Base-by-base conservation (phyloP, 2,113 vertebrate species). In the Lontra canadensis region DNA sequence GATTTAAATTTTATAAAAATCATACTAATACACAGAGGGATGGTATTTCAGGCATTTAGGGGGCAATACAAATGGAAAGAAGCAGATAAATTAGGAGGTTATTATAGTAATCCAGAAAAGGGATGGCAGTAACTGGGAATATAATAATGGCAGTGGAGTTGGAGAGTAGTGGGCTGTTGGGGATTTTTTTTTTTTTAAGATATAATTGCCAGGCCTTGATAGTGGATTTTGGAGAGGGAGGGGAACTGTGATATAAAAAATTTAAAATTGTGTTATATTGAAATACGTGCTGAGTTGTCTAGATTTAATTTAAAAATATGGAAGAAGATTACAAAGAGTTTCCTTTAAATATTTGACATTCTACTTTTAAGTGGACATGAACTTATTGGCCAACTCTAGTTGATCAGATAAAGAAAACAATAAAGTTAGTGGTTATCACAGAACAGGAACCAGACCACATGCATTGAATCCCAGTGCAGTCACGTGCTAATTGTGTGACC, bases 231-330 rank as follows among this genome's bases (percentile, higher is more conserved):
- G 36, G 47, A 90, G 44, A 94, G 36, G 34, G 42, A 83, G n/a
- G 47, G 52, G 6, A 93, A 42, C 1, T 59, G n/a, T 96, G 34
- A 93, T n/a, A 65, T 61, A 65, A 88, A 96, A 87, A 84, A 39
- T 63, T 3, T 86, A 86, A 95, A 96, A 86, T 55, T 69, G 25
- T 87, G 52, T 25, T 55, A 83, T 73, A 49, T 47, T 95, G 47
- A 95, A 89, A 94, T 80, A 90, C 52, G 31, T 44, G 36, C 42
- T 90, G 67, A 67, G 14, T 83, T 78, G 29, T 71, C 34, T 71
- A 65, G 36, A 79, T 74, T 97, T 97, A 90, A 97, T 94, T 94
- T 81, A 55, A 95, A 81, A 88, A 90, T 90, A 84, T 47, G 67
- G 87, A 96, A 87, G 65, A 90, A 95, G 31, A 83, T 94, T 59